Base-by-base conservation (phyloP, 2,797 vertebrate genomes). In the Sebastes melanostomus region DNA sequence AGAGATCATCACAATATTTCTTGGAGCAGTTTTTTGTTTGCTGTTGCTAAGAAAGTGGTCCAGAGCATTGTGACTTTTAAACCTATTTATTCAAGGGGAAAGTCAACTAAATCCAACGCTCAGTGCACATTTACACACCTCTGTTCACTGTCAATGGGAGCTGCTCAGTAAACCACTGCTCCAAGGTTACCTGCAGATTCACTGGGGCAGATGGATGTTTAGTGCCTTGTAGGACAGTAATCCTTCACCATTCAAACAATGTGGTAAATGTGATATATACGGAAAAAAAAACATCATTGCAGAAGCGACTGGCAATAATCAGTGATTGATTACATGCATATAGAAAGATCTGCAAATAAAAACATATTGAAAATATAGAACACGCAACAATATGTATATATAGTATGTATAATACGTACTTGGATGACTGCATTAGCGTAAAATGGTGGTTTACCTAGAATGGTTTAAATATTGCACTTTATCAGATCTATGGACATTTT, bases 1-100 rank as follows among this genome's bases (percentile, higher is more conserved):
- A 73, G 63, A 59, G 73, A 52, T 77, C 6, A 24, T 75, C 58
- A 66, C 52, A 75, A 50, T 36, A 56, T 73, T 42, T 62, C 22
- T 63, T 56, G 14, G 13, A 63, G 29, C 34, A 32, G n/a, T 46
- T 59, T 73, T 42, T 34, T 50, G 13, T 46, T 61, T 29, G 12
- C 13, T 63, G 34, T 46, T 56, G 34, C 9, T 12, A 14, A 56
- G 20, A 72, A 32, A 38, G 30, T 32, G 8, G 5, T n/a, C 16
- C 6, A 36, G 27, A 66, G 29, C 11, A 42, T 55, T 50, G 16
- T 38, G 25, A 36, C 14, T 16, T 38, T 69, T 24, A 38, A 10
- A 62, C 30, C 55, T 16, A 4, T 55, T 24, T 14, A 34, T 68
- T 20, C 29, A 34, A 24, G 7, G 8, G 5, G 50, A 52, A 52